phyloP scores from a whole-genome alignment of 2,888 invertebrate genomes.

The Exocentrus adspersus region DNA sequence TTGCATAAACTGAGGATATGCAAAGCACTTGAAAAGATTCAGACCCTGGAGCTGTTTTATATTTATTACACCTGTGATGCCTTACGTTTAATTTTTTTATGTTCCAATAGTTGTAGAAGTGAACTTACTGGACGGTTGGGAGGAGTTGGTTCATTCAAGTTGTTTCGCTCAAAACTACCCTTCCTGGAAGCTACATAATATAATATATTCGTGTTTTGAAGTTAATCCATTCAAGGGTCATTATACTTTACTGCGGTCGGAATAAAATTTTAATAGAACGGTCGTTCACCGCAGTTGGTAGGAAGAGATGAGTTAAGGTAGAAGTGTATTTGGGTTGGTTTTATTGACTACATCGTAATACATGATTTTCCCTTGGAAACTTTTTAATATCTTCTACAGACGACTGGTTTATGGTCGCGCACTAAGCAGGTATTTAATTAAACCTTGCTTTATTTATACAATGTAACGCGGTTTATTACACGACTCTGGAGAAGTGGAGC shows the following conservation, averaged over 20 bases:
- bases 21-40: conserved; percentile 15
- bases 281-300: conserved; percentile 13
- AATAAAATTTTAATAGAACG: conserved; percentile 22
- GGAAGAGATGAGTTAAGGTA: conserved; percentile 4
- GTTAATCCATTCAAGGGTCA: conserved; percentile 8
- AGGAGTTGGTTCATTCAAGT: no score
- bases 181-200: no score
- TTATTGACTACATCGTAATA: conserved; percentile 22
- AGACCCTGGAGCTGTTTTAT: no score
- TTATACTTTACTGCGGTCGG: conserved; percentile 11
- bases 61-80: no score
- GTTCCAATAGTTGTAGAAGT: no score
- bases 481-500: neutral
- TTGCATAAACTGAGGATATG: conserved; percentile 12
- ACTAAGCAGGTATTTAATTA: conserved; percentile 23
- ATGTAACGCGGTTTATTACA: conserved; percentile 9
- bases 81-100: no score
- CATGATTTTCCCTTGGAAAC: conserved; percentile 16
- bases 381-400: conserved; percentile 15
- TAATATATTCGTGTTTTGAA: neutral
- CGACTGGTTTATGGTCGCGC: conserved; percentile 9
- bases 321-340: conserved; percentile 3
- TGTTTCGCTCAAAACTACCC: no score
- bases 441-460: conserved; percentile 24
- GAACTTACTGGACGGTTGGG: no score